Conservation (phyloP, 2,797 vertebrate species). For the Balearica regulorum region DNA sequence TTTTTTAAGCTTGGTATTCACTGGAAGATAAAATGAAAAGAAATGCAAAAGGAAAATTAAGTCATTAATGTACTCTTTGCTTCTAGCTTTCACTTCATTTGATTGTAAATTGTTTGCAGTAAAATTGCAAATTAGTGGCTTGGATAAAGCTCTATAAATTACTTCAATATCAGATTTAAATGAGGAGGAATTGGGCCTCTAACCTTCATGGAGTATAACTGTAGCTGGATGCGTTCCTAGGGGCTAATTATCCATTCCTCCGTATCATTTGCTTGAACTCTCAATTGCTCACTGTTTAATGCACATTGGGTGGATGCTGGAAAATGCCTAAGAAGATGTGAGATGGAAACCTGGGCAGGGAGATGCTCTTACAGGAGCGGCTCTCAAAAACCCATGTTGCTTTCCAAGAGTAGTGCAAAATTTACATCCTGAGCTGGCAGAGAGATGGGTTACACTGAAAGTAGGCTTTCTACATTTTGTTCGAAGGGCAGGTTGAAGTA, state of each 20-base stretch:
- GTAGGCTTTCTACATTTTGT: not conserved
- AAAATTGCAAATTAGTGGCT: conserved; percentile 35
- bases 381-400: not conserved
- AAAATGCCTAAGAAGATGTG: conserved; percentile 32
- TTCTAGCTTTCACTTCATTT: conserved; percentile 68
- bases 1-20: conserved; percentile 40
- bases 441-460: not conserved
- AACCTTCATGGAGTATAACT: conserved; percentile 39
- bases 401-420: not conserved
- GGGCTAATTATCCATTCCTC: conserved; percentile 60
- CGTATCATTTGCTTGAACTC: conserved; percentile 64
- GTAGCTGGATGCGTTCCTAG: not conserved
- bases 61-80: conserved; percentile 39
- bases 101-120: conserved; percentile 65
- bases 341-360: conserved; percentile 18
- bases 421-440: not conserved
- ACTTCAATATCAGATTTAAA: conserved; percentile 47
- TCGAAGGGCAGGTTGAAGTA: not conserved
- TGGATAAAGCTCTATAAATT: conserved; percentile 26
- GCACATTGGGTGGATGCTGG: conserved; percentile 17
- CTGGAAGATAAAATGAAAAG: conserved; percentile 53
- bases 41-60: conserved; percentile 60
- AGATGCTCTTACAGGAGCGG: not conserved
- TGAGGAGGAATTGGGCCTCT: conserved; percentile 45
- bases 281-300: conserved; percentile 64